Conservation (phyloP, 2,113 vertebrate genomes). For the Silurus asotus region DNA sequence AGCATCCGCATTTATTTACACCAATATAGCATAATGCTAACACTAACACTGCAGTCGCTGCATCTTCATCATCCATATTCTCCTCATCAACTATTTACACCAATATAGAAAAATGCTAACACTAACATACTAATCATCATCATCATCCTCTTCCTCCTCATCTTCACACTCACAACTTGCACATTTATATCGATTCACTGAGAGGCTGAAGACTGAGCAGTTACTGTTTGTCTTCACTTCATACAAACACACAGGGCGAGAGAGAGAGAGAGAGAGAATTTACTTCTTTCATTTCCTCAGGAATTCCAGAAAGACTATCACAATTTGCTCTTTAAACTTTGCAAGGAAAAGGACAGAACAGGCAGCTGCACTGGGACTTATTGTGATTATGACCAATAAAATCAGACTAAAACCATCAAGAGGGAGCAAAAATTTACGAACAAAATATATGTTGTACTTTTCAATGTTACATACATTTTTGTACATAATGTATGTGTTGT, state of each 20-base stretch:
- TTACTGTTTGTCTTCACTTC: neutral
- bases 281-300: constrained; percentile 42
- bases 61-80: too few species aligned
- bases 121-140: neutral
- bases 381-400: neutral
- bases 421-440: neutral
- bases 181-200: neutral
- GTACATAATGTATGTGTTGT: too few species aligned
- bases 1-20: neutral
- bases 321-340: neutral
- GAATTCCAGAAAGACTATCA: constrained; percentile 55
- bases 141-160: neutral
- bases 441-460: neutral
- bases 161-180: neutral
- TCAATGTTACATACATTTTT: too few species aligned
- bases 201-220: neutral
- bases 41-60: neutral
- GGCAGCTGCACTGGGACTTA: neutral
- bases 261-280: neutral
- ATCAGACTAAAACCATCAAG: neutral
- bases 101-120: neutral
- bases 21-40: neutral
- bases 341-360: neutral
- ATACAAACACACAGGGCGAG: neutral
- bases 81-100: neutral